A percentile compares a stretch with the other conserved stretches of the same genome.
Conservation (phyloP, 2,113 vertebrate genomes). For the Zosterops lateralis region DNA sequence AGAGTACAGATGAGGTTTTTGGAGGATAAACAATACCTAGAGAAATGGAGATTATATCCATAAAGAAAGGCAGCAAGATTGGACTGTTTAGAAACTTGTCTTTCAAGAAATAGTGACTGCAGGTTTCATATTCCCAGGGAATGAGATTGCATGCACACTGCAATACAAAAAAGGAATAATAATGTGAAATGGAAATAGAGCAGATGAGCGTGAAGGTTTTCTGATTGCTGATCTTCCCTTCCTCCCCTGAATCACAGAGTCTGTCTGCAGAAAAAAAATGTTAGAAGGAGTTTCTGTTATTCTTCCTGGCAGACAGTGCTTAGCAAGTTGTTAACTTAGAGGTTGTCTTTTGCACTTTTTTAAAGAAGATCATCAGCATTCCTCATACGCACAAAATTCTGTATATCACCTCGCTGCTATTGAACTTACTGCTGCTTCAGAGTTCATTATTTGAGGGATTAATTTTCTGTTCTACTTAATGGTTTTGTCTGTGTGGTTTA, state of each 20-base stretch:
- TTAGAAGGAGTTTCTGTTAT: background rate
- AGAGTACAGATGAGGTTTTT: background rate
- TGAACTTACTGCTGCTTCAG: background rate
- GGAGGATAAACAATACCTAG: background rate
- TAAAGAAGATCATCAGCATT: background rate
- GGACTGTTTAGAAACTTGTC: background rate
- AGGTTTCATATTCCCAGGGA: background rate
- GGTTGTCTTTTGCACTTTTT: background rate
- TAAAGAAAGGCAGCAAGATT: background rate
- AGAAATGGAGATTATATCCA: background rate
- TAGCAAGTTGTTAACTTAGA: background rate
- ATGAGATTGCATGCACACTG: background rate
- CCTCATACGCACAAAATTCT: background rate
- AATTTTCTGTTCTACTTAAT: background rate
- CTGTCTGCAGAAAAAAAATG: background rate
- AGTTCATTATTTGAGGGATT: background rate
- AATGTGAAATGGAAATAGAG: conserved; percentile 24
- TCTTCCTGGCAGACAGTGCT: background rate
- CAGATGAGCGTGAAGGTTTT: background rate
- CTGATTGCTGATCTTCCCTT: background rate
- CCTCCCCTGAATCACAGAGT: background rate
- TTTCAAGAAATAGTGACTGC: conserved; percentile 4
- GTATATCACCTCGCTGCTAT: background rate
- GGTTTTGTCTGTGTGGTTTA: background rate
- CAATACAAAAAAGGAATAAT: conserved; percentile 2